Conservation (phyloP, 2,888 invertebrate species). For the Leptura quadrifasciata region DNA sequence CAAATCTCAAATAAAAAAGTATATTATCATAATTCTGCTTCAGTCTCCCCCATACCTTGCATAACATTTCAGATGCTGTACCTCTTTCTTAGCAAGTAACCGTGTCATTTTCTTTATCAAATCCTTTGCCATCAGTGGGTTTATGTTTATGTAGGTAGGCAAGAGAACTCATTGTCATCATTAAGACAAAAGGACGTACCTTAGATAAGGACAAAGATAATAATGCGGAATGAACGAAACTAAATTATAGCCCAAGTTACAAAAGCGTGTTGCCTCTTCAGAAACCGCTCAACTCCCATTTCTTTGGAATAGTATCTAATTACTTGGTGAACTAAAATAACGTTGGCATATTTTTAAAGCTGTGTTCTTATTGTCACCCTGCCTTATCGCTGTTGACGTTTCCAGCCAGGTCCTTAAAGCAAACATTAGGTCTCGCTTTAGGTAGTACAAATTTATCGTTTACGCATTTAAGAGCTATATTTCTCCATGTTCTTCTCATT, state of each 20-base stretch:
- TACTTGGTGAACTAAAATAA: conserved; percentile 9
- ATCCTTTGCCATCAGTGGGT: conserved; percentile 13
- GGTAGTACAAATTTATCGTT: not conserved
- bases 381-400: conserved; percentile 7
- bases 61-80: not conserved
- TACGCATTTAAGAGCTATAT: not conserved
- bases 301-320: conserved; percentile 24
- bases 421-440: not conserved
- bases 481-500: no score
- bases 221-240: conserved; percentile 31
- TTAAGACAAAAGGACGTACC: conserved; percentile 36
- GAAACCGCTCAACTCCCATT: conserved; percentile 27
- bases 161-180: conserved; percentile 28
- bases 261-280: conserved; percentile 19
- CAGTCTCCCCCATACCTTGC: not conserved
- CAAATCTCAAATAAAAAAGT: no score
- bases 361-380: not conserved
- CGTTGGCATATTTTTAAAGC: not conserved
- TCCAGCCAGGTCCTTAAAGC: not conserved
- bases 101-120: conserved; percentile 29
- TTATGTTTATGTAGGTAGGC: conserved; percentile 32
- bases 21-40: not conserved
- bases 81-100: conserved; percentile 22
- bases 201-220: conserved; percentile 35
- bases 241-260: conserved; percentile 32